These are phyloP conservation scores for Cephus pygmeus DNA, from an alignment of 2,888 invertebrate genomes.

Conservation along the genomic window DNA sequence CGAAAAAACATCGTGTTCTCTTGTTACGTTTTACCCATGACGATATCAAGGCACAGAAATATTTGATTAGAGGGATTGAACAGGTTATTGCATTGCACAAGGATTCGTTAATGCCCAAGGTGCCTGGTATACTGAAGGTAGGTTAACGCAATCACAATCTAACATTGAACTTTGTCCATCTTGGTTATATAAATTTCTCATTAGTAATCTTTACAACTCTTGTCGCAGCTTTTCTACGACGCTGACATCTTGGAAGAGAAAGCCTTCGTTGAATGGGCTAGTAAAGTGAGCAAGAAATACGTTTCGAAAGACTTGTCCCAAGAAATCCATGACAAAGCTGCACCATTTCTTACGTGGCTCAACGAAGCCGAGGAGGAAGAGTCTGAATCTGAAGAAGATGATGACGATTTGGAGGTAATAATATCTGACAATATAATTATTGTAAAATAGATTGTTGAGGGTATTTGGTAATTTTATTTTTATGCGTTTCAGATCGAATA, in stretches of 20 bases:
- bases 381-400: slow-evolving; percentile 80
- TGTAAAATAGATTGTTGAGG: neutral
- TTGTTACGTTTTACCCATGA: slow-evolving; percentile 85
- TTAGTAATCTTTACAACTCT: slow-evolving; percentile 9
- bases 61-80: slow-evolving; percentile 94
- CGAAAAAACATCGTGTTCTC: slow-evolving; percentile 81
- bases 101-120: slow-evolving; percentile 84
- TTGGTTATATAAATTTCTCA: neutral
- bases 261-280: slow-evolving; percentile 93
- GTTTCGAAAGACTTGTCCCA: slow-evolving; percentile 90
- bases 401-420: slow-evolving; percentile 76
- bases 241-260: slow-evolving; percentile 95
- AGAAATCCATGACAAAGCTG: slow-evolving; percentile 92
- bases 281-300: slow-evolving; percentile 95
- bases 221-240: slow-evolving; percentile 87
- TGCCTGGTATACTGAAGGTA: slow-evolving; percentile 87
- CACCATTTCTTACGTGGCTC: slow-evolving; percentile 96
- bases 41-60: slow-evolving; percentile 87
- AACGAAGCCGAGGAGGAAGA: slow-evolving; percentile 96
- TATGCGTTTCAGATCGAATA: slow-evolving; percentile 79
- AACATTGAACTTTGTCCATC: neutral
- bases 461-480: slow-evolving; percentile 8
- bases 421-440: neutral
- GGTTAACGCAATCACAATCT: neutral
- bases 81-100: slow-evolving; percentile 88